Evolutionary conservation across 2,113 vertebrate species (phyloP), one percentile per base, ranked within the genome.

Genomic region (Eonycteris spelaea): DNA sequence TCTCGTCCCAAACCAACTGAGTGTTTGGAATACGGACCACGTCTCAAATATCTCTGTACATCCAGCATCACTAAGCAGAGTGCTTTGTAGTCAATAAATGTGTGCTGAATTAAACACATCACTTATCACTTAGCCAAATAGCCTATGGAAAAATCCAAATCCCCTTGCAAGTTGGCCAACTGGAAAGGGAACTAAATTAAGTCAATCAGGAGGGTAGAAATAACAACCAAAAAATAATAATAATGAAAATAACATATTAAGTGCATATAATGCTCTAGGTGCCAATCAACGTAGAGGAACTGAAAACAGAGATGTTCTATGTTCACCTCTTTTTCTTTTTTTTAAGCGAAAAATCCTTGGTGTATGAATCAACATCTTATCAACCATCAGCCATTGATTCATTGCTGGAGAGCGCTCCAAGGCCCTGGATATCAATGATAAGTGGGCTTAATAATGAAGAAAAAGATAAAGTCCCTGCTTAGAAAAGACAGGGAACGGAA

Each of bases 201-300:
- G 70, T 51, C 88, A 75, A 53, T 21, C 16, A 35, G 24, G 15
- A 79, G 19, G 74, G 38, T 7, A 51, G 51, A 88, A 92, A 79
- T n/a, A 65, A 67, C 45, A 89, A 92, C 63, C 38, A 26, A 75
- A 40, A 79, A 83, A 89, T 6, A 83, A 12, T 35, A 35, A 93
- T 67, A 79, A 94, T 78, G 45, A 91, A 97, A 91, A 85, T 82
- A 94, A 83, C 28, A 75, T 14, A 45, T 24, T 73, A 93, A 91
- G 43, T 61, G 26, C 51, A 53, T 75, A 67, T 55, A 73, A 68
- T 21, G 10, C 70, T 75, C 45, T 87, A 40, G 28, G 35, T 63
- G 21, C 28, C 26, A 38, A 74, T 71, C 48, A 91, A 61, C 38
- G 73, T 38, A 55, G 92, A 96, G 61, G 70, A 79, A 48, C 35